These are phyloP conservation scores for Tetragnatha versicolor DNA, from an alignment of 1,140 invertebrate genomes.

Conservation along the genomic window DNA sequence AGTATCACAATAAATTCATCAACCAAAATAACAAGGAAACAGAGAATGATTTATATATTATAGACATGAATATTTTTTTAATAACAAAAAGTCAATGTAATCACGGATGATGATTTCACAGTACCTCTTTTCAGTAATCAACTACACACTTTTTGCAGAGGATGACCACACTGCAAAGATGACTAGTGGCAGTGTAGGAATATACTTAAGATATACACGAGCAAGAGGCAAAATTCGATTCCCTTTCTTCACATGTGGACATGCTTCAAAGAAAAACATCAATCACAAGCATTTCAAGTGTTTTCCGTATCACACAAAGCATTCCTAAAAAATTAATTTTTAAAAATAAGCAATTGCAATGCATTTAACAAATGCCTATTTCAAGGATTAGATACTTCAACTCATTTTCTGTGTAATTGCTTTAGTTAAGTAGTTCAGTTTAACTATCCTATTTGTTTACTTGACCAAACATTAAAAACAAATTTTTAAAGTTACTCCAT, in stretches of 20 bases:
- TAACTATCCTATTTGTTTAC: not conserved
- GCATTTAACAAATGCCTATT: not conserved
- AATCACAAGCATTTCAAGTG: constrained; percentile 28
- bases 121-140: constrained; percentile 25
- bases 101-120: constrained; percentile 52
- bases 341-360: not conserved
- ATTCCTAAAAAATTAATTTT: not conserved
- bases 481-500: not conserved
- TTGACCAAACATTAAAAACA: not conserved
- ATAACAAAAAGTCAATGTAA: constrained; percentile 12
- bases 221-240: constrained; percentile 24
- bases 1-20: no score
- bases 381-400: not conserved
- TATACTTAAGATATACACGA: constrained; percentile 6
- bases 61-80: constrained; percentile 1
- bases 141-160: constrained; percentile 26
- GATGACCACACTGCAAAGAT: constrained; percentile 38
- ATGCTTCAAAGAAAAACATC: constrained; percentile 23
- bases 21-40: no score
- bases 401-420: not conserved
- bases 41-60: no score
- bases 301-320: constrained; percentile 44
- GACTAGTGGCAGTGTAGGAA: constrained; percentile 40
- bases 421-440: no score
- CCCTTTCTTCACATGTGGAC: not conserved